phyloP scores from a whole-genome alignment of 2,888 invertebrate genomes.

The Neoascia interrupta region DNA sequence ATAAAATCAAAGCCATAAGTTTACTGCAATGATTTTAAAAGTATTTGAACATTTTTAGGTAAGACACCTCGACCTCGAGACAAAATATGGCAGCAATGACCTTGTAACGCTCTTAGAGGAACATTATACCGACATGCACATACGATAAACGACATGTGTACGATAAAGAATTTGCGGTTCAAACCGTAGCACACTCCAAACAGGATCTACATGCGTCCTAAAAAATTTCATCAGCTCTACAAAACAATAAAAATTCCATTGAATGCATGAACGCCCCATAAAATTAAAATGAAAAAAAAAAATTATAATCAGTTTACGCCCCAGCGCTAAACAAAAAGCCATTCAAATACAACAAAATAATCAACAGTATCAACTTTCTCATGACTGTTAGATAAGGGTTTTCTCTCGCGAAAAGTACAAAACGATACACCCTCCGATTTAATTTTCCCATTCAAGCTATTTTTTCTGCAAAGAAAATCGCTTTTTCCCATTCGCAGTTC shows the following conservation, averaged over 20 bases:
- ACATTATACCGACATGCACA: no score
- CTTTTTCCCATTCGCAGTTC: constrained; percentile 62
- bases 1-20: no score
- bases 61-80: no score
- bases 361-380: constrained; percentile 30
- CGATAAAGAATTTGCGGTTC: no score
- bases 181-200: not conserved
- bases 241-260: constrained; percentile 7
- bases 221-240: constrained; percentile 15
- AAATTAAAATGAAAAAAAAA: constrained; percentile 26
- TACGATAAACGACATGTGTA: no score
- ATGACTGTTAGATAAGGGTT: constrained; percentile 24
- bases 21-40: no score
- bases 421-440: constrained; percentile 30
- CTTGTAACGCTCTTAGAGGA: no score
- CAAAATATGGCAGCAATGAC: constrained; percentile 12
- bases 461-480: constrained; percentile 39
- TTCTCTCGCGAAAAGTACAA: constrained; percentile 35
- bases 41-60: no score
- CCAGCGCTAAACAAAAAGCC: constrained; percentile 8
- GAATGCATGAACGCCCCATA: constrained; percentile 43
- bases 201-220: constrained; percentile 28
- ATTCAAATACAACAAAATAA: not conserved
- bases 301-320: constrained; percentile 39
- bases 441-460: not conserved